Base-by-base conservation (phyloP, 2,797 vertebrate species). In the Dermochelys coriacea region DNA sequence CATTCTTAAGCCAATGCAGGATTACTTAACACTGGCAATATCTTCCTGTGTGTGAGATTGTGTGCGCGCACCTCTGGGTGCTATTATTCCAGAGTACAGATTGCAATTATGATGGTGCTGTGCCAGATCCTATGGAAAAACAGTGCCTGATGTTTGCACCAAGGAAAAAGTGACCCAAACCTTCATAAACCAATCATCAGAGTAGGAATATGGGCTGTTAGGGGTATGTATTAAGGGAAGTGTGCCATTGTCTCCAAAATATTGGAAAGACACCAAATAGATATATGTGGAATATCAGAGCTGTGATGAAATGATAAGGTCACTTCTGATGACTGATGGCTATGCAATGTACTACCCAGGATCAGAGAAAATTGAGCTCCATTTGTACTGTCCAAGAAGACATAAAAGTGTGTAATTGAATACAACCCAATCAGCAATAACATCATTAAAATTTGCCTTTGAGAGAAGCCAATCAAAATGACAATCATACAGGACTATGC, bases 31-130 rank as follows among this genome's bases (percentile, higher is more conserved):
- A 37, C 19, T 68, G n/a, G 18, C 8, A n/a, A 37, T 68, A 68
- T 68, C 19, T 61, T 61, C 14, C 6, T 14, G 27, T 59, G 12
- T 57, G 55, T 51, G 50, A 18, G 50, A 49, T 49, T n/a, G 15
- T 14, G 15, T 8, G 6, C 7, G 2, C 5, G 18, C 2, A 8
- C 31, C 8, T 37, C 18, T 11, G 18, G 1, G 19, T 37, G n/a
- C 34, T 37, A 68, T 68, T 37, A 68, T 23, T 37, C n/a, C n/a
- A 68, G 18, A 37, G n/a, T 37, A 68, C 18, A 21, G 64, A 68
- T 37, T 41, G 9, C 18, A 68, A 19, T 37, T 68, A 11, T 68
- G 16, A 68, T 21, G n/a, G 5, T 37, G 34, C 34, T 21, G 18
- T 68, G 37, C 34, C 64, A 68, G n/a, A 68, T 68, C n/a, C 10